phyloP scores from a whole-genome alignment of 2,797 vertebrate species.

The Galaxias olidus region DNA sequence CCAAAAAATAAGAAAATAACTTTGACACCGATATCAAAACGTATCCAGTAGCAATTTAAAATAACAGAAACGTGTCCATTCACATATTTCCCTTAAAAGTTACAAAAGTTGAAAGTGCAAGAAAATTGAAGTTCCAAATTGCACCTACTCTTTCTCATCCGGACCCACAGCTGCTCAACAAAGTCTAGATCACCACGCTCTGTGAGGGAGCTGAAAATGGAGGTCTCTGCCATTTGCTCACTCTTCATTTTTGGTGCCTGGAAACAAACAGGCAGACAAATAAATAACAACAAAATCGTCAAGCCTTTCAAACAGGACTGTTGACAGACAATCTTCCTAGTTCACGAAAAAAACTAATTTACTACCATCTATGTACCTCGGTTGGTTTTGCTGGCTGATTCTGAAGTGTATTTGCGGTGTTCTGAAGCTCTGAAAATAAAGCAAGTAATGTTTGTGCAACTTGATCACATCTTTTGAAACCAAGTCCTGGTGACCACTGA shows the following conservation, averaged over 20 bases:
- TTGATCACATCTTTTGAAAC: neutral
- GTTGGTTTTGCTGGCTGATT: slow-evolving; percentile 56
- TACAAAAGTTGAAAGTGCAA: no score
- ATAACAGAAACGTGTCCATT: neutral
- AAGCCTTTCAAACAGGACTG: neutral
- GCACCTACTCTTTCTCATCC: slow-evolving; percentile 86
- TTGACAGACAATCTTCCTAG: neutral
- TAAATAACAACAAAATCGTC: neutral
- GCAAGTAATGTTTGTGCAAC: neutral
- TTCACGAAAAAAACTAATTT: neutral
- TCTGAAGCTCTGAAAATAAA: slow-evolving; percentile 81
- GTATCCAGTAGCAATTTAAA: no score
- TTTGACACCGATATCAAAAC: no score
- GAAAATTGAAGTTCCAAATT: neutral
- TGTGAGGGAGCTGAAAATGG: slow-evolving; percentile 77
- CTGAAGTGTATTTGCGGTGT: slow-evolving; percentile 72
- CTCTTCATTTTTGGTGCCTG: slow-evolving; percentile 69
- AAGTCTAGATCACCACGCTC: slow-evolving; percentile 92
- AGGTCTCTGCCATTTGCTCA: slow-evolving; percentile 69
- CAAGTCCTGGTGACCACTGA: neutral
- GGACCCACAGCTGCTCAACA: slow-evolving; percentile 92
- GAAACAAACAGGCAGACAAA: neutral
- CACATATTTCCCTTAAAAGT: no score
- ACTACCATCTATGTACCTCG: slow-evolving; percentile 68
- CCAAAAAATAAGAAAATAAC: neutral